Conservation (phyloP, 2,113 vertebrate genomes). For the Hucho hucho region DNA sequence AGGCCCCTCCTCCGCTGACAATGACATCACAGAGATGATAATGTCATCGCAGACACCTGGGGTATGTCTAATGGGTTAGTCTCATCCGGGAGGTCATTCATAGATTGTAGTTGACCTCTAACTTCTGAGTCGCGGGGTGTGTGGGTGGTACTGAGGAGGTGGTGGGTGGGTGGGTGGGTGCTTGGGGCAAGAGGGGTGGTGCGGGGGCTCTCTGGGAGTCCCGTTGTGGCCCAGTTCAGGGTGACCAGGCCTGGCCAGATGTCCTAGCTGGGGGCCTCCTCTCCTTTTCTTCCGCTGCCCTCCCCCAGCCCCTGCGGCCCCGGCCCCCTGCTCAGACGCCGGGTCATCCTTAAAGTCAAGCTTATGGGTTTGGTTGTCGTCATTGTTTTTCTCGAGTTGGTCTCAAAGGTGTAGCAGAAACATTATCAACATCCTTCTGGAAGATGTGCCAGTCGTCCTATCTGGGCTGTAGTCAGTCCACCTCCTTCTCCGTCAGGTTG, state of each 20-base stretch:
- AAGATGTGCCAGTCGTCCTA: slow-evolving; percentile 90
- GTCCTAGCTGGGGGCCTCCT: slow-evolving; percentile 41
- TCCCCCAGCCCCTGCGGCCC: slow-evolving; percentile 73
- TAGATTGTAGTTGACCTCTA: slow-evolving; percentile 67
- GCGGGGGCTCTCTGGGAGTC: slow-evolving; percentile 27
- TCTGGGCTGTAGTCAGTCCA: slow-evolving; percentile 83
- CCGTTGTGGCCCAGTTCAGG: slow-evolving; percentile 59
- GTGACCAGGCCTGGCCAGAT: slow-evolving; percentile 53
- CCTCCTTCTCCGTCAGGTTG: slow-evolving; percentile 78
- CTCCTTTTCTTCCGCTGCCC: slow-evolving; percentile 64
- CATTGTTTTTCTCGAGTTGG: slow-evolving; percentile 69
- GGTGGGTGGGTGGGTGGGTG: neutral
- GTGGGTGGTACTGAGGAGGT: slow-evolving; percentile 31
- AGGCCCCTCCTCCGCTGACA: slow-evolving; percentile 12
- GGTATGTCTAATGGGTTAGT: slow-evolving; percentile 48
- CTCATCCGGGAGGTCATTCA: slow-evolving; percentile 84
- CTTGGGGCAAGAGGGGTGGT: slow-evolving; percentile 52
- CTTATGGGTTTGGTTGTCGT: slow-evolving; percentile 67
- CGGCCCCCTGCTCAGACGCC: slow-evolving; percentile 64
- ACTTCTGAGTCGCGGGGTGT: slow-evolving; percentile 38
- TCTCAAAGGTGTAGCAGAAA: slow-evolving; percentile 90
- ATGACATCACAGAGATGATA: neutral
- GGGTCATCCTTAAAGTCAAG: slow-evolving; percentile 36
- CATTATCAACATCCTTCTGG: slow-evolving; percentile 97
- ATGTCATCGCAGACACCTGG: neutral